Evolutionary conservation across 2,797 vertebrate species (phyloP), one percentile per base, ranked within the genome.

Genomic region (Siniperca obscura): DNA sequence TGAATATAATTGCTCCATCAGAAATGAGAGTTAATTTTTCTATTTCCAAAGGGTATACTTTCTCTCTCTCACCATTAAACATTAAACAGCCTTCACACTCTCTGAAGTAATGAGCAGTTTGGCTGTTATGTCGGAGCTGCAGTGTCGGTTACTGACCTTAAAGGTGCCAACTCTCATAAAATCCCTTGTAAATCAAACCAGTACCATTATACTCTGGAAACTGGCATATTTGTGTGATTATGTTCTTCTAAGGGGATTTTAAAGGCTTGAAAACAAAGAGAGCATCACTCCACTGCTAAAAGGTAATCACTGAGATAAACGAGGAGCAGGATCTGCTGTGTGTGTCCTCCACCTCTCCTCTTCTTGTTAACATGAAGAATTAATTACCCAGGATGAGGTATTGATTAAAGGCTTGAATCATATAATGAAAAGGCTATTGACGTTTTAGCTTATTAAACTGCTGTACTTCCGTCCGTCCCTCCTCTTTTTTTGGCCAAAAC

Each of bases 371-470:
- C 75, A 69, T 78, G 64, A 80, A 82, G 53, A 86, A 83, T 86
- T 52, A 81, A 86, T 90, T 77, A 83, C 42, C 53, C 79, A 53
- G 74, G 71, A 90, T 80, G 80, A 80, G 64, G 27, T 84, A 90
- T 91, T 73, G 85, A 92, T 91, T 80, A 59, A 80, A 68, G 59
- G 44, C 76, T 76, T 66, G 48, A 72, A 70, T 83, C 72, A 77
- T 74, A 27, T 84, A 87, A 91, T 87, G 82, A 89, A 86, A 87
- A 79, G 34, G 25, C 36, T 85, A 85, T 89, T 84, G 83, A 79
- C 13, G 1, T 65, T 86, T 81, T 56, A 72, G 21, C 79, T 79
- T 61, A 80, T 77, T 77, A 76, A 78, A 76, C 27, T 67, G 61
- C 66, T 70, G 16, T 36, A 40, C 60, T 34, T 61, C 25, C 12